Evolutionary conservation across 2,888 invertebrate species (phyloP).

Genomic region (Serripes groenlandicus): DNA sequence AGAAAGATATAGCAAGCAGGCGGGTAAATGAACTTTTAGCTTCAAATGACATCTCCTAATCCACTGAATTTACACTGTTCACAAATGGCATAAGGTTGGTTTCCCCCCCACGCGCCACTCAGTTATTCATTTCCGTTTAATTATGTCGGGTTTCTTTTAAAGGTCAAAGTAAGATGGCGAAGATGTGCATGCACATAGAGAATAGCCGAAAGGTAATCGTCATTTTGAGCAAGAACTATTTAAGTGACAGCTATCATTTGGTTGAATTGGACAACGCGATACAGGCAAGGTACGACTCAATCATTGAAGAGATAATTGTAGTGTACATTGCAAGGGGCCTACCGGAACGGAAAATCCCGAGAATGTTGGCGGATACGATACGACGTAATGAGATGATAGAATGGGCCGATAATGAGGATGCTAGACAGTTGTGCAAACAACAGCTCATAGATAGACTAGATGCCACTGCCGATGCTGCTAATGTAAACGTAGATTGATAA

Average conservation of each 20-base stretch:
- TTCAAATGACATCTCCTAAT: too few species aligned
- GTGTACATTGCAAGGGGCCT: constrained; percentile 61
- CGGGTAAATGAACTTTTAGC: too few species aligned
- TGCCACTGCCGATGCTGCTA: constrained; percentile 26
- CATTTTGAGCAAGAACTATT: constrained; percentile 67
- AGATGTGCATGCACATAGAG: constrained; percentile 64
- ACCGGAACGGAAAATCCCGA: constrained; percentile 60
- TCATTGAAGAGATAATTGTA: constrained; percentile 63
- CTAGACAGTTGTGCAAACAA: constrained; percentile 56
- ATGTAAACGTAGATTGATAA: constrained; percentile 29
- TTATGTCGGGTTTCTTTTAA: too few species aligned
- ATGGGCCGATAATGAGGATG: constrained; percentile 66
- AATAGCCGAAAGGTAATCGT: constrained; percentile 67
- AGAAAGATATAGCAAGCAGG: too few species aligned
- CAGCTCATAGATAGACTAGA: constrained; percentile 47
- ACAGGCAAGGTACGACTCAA: constrained; percentile 29
- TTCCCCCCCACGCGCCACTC: too few species aligned
- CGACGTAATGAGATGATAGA: constrained; percentile 59
- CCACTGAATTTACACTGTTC: too few species aligned
- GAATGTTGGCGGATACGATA: constrained; percentile 59
- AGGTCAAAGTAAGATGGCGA: constrained; percentile 50
- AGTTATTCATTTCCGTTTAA: too few species aligned
- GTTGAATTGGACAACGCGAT: constrained; percentile 66
- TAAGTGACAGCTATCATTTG: constrained; percentile 47
- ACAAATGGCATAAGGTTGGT: too few species aligned